phyloP scores from a whole-genome alignment of 2,888 invertebrate genomes.

The Dioctria linearis region DNA sequence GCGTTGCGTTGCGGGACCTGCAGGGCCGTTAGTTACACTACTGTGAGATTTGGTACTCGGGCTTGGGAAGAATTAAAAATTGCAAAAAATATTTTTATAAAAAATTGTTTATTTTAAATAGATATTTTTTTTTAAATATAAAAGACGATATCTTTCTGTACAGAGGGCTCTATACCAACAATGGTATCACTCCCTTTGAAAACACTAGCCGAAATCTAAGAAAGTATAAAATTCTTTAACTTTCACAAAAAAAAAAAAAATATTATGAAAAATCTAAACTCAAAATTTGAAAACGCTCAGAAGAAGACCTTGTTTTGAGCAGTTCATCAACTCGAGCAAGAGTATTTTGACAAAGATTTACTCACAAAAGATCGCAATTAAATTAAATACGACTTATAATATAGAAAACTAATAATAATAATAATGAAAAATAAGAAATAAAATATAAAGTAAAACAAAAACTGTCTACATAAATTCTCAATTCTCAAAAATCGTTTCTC shows the following conservation, averaged over 20 bases:
- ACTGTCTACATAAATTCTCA: constrained; percentile 55
- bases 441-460: constrained; percentile 50
- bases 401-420: not conserved
- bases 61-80: not conserved
- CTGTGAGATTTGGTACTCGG: not conserved
- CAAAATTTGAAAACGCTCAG: too few species aligned
- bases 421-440: not conserved
- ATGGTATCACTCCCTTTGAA: constrained; percentile 18
- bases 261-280: not conserved
- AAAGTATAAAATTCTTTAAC: not conserved
- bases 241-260: not conserved
- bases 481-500: constrained; percentile 9
- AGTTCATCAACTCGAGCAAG: too few species aligned
- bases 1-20: too few species aligned
- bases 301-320: too few species aligned
- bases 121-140: not conserved
- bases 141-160: not conserved
- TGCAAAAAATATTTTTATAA: constrained; percentile 14
- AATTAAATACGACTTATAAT: not conserved
- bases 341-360: too few species aligned
- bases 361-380: not conserved
- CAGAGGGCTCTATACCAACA: constrained; percentile 36
- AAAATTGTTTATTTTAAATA: not conserved
- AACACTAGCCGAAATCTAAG: constrained; percentile 43
- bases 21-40: too few species aligned